Conservation (phyloP, 2,797 vertebrate species). For the Ctenosaura bakeri region DNA sequence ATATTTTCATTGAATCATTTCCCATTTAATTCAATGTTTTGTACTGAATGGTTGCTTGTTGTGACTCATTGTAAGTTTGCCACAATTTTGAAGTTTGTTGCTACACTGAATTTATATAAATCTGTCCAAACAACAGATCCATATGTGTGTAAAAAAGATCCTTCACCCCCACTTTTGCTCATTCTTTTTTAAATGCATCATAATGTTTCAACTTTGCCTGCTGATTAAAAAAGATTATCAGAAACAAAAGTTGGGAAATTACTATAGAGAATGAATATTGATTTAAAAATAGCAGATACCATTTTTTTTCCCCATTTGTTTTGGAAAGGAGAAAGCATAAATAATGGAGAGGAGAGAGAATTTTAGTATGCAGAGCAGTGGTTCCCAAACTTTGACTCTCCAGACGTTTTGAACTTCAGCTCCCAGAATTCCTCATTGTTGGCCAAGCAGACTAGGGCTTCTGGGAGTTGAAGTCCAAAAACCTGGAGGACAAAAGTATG, state of each 20-base stretch:
- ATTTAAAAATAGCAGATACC: slow-evolving; percentile 30
- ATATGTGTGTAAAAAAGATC: slow-evolving; percentile 31
- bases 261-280: slow-evolving; percentile 7
- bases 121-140: slow-evolving; percentile 58
- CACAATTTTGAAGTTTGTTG: slow-evolving; percentile 54
- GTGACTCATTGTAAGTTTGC: slow-evolving; percentile 78
- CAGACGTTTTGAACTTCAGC: too few species aligned
- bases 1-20: slow-evolving; percentile 83
- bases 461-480: too few species aligned
- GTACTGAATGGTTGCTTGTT: slow-evolving; percentile 66
- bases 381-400: too few species aligned
- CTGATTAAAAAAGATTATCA: background rate
- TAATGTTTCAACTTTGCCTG: slow-evolving; percentile 35
- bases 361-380: background rate
- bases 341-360: slow-evolving; percentile 7
- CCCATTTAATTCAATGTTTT: slow-evolving; percentile 78
- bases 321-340: rapidly evolving
- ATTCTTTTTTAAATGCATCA: slow-evolving; percentile 46
- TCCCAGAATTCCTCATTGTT: too few species aligned
- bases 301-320: too few species aligned
- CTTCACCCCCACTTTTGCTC: background rate
- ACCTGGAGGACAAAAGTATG: too few species aligned
- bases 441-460: too few species aligned
- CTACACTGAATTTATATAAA: slow-evolving; percentile 67
- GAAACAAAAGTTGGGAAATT: slow-evolving; percentile 28